Percentiles rank a stretch among this genome's conserved stretches.
These are phyloP conservation scores for Carabus problematicus DNA, from an alignment of 2,888 invertebrate species.

Conservation along the genomic window DNA sequence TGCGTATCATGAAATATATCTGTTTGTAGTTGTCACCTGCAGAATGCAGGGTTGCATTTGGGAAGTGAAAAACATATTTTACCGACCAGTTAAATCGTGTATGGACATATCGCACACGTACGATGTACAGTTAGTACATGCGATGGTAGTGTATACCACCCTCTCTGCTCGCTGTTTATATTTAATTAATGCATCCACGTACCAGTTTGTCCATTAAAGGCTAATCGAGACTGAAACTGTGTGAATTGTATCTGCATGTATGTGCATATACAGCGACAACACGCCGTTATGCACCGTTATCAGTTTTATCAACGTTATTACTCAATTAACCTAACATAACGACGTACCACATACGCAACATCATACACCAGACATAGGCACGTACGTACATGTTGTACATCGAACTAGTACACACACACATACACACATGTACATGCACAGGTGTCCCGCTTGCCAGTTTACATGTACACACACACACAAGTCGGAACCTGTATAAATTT, in stretches of 20 bases:
- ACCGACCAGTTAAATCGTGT: neutral
- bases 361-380: too few species aligned
- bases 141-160: neutral
- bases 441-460: too few species aligned
- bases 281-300: neutral
- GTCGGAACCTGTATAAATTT: too few species aligned
- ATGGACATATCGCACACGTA: neutral
- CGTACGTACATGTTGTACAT: too few species aligned
- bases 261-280: neutral
- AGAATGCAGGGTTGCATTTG: too few species aligned
- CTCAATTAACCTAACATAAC: slow-evolving; percentile 1
- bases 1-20: too few species aligned
- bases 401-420: too few species aligned
- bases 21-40: too few species aligned
- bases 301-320: slow-evolving; percentile 7
- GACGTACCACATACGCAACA: too few species aligned
- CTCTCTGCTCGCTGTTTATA: neutral
- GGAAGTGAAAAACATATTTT: too few species aligned
- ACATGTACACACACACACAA: too few species aligned
- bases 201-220: slow-evolving; percentile 2
- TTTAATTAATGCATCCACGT: neutral
- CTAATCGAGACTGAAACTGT: neutral
- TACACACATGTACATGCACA: too few species aligned
- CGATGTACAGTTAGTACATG: neutral
- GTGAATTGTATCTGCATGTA: neutral